A percentile compares a stretch with the other conserved stretches of the same genome.
Conservation (phyloP, 2,113 vertebrate genomes). For the Plecotus auritus region DNA sequence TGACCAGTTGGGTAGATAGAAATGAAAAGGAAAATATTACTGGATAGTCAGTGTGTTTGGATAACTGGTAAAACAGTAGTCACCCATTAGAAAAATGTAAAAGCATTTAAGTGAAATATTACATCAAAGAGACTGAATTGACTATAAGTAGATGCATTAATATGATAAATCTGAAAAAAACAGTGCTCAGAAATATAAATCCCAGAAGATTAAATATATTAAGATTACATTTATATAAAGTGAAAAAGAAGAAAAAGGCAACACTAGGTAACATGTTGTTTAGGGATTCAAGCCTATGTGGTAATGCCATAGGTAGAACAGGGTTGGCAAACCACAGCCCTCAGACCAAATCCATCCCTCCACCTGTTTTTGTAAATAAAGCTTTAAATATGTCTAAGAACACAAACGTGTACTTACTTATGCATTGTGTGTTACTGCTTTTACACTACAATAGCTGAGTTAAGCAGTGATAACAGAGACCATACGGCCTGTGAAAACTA, state of each 20-base stretch:
- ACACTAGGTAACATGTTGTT: background rate
- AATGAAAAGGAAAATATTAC: background rate
- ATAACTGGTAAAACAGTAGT: background rate
- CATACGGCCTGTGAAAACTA: background rate
- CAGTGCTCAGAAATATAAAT: background rate
- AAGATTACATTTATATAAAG: background rate
- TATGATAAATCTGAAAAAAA: background rate
- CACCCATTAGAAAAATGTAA: background rate
- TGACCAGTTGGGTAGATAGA: background rate
- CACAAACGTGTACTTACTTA: background rate
- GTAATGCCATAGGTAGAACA: background rate
- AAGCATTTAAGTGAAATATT: background rate
- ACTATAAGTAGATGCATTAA: background rate
- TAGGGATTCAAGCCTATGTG: background rate
- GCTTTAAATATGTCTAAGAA: background rate
- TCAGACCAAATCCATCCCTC: background rate
- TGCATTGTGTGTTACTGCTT: background rate
- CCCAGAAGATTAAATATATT: background rate
- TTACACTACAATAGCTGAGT: background rate
- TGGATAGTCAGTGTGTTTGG: background rate
- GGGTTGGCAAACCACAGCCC: background rate
- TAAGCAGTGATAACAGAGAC: background rate
- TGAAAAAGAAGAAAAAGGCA: background rate
- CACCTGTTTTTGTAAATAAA: background rate
- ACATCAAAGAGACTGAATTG: background rate